Evolutionary conservation across 2,113 vertebrate species (phyloP).

Genomic region (Hippocampus zosterae): DNA sequence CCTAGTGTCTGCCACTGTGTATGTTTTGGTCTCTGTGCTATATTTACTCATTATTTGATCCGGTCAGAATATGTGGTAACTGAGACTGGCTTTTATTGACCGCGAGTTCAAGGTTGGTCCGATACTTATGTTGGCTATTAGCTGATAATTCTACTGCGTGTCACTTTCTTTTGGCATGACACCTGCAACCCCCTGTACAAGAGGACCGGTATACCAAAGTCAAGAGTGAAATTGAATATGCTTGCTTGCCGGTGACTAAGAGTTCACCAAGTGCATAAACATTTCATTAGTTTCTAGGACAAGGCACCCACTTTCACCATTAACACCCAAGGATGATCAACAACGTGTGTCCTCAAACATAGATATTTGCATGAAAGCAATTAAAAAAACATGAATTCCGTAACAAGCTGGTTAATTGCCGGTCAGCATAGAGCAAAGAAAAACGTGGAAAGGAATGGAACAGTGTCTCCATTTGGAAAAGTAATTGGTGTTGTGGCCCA

Average conservation of each 20-base stretch:
- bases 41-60: conserved; percentile 57
- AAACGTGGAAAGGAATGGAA: not conserved
- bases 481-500: conserved; percentile 6
- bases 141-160: conserved; percentile 14
- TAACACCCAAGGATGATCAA: not conserved
- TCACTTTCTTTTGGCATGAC: conserved; percentile 11
- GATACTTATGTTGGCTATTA: conserved; percentile 34
- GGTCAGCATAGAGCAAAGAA: not conserved
- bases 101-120: conserved; percentile 26
- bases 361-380: not conserved
- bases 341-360: not conserved
- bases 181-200: too few species aligned
- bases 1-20: conserved; percentile 53
- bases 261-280: conserved; percentile 2
- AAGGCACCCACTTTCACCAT: not conserved
- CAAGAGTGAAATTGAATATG: conserved; percentile 11
- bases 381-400: not conserved
- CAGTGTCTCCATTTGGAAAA: conserved; percentile 16
- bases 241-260: conserved; percentile 23
- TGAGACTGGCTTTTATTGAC: conserved; percentile 25
- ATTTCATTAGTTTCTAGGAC: conserved; percentile 6
- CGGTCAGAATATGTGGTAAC: conserved; percentile 39
- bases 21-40: conserved; percentile 56
- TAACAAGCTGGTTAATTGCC: not conserved
- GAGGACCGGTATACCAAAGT: conserved; percentile 1